A percentile compares a stretch with the other conserved stretches of the same genome.
Evolutionary conservation across 2,797 vertebrate species (phyloP).

Genomic region (Geotrypetes seraphini): DNA sequence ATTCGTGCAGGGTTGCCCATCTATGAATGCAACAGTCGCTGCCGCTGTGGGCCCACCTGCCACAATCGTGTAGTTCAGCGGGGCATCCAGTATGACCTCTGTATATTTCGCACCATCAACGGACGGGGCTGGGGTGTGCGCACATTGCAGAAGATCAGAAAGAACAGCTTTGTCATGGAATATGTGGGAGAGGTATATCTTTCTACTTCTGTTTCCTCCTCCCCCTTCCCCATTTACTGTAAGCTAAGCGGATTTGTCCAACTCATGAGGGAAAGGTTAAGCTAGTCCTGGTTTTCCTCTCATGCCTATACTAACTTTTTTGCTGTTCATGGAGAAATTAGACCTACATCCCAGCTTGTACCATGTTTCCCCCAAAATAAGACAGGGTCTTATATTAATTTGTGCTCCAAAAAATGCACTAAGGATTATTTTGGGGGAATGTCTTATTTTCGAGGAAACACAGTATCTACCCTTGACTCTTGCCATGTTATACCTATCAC

Average conservation of each 20-base stretch:
- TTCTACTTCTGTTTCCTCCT: no score
- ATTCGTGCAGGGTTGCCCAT: conserved; percentile 74
- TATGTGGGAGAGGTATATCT: conserved; percentile 90
- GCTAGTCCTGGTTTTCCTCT: background rate
- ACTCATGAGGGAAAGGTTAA: background rate
- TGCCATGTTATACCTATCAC: no score
- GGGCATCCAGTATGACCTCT: conserved; percentile 78
- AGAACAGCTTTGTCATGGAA: conserved; percentile 87
- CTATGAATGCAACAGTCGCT: conserved; percentile 81
- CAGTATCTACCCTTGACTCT: no score
- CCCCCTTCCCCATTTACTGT: background rate
- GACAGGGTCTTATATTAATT: no score
- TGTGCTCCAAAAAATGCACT: no score
- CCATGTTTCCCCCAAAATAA: no score
- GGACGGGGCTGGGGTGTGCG: conserved; percentile 83
- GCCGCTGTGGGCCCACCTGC: conserved; percentile 68
- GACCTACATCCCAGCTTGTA: no score
- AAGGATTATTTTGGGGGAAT: no score
- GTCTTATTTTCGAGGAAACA: no score
- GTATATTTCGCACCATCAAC: conserved; percentile 80
- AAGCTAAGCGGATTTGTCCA: no score
- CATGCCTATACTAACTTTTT: no score
- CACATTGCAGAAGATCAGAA: conserved; percentile 72
- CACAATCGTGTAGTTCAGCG: conserved; percentile 83
- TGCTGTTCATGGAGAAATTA: no score